Percentiles rank a stretch among this genome's conserved stretches.
These are phyloP conservation scores for Calypte anna DNA, from an alignment of 2,113 vertebrate genomes.

Conservation along the genomic window DNA sequence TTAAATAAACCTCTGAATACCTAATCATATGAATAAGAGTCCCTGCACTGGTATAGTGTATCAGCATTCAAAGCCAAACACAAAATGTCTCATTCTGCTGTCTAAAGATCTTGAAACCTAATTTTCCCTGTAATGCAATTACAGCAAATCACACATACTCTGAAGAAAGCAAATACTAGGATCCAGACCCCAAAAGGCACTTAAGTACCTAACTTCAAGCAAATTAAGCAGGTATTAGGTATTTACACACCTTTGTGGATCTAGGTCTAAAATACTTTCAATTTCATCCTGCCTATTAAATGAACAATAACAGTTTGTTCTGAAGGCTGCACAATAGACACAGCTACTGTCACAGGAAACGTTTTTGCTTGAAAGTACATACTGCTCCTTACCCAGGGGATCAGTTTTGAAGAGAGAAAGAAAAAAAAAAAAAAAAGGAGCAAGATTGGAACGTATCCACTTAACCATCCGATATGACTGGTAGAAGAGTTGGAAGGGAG, in stretches of 20 bases:
- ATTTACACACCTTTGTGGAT: neutral
- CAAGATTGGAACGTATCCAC: neutral
- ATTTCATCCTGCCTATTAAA: neutral
- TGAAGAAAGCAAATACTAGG: neutral
- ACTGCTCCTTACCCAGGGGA: neutral
- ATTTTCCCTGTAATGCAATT: constrained; percentile 25
- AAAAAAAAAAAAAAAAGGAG: neutral
- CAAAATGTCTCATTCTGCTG: neutral
- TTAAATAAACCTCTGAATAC: constrained; percentile 39
- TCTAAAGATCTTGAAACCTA: constrained; percentile 8
- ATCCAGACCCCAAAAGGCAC: neutral
- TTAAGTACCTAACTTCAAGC: neutral
- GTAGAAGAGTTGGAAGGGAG: neutral
- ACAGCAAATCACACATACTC: constrained; percentile 34
- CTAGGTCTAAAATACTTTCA: neutral
- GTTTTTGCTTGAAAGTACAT: neutral
- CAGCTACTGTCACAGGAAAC: neutral
- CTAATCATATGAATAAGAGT: neutral
- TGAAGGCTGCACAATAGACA: neutral
- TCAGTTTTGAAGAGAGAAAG: neutral
- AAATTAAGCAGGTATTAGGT: constrained; percentile 13
- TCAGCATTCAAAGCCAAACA: constrained; percentile 14
- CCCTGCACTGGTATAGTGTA: neutral
- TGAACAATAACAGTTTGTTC: neutral
- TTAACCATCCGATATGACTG: neutral